Base-by-base conservation (phyloP, 2,113 vertebrate species). In the Plectropomus leopardus region DNA sequence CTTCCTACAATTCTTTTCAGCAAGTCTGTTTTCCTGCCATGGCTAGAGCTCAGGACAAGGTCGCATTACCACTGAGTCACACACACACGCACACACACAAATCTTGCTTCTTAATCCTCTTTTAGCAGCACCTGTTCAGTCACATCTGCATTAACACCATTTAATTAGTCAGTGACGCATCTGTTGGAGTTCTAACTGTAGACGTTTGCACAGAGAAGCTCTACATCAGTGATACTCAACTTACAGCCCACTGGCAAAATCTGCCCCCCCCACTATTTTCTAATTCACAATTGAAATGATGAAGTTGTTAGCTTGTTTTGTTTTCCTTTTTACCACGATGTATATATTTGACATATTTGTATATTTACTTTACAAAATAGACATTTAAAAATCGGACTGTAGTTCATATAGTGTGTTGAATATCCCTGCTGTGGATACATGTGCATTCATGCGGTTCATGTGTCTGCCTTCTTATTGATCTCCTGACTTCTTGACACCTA, bases 1-100 rank as follows among this genome's bases (percentile, higher is more conserved):
- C 77, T 87, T 92, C 90, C 90, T 88, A 44, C 82, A 36, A 90
- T 91, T 93, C 87, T 88, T 90, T 80, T 79, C 61, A 36, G 66
- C 32, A 3, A 58, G 81, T 88, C 64, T 73, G 65, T 82, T 85
- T 90, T 87, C 68, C 84, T 83, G 63, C 67, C 74, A 24, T 23
- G 50, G 76, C 76, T 61, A 1, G 54, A 78, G 80, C 67, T 67
- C 66, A 51, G 84, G 58, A 87, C 83, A 87, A 89, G 77, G 87
- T 88, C 64, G 6, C 76, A 71, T 74, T 74, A 75, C 24, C 40
- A 44, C 55, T 4, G 28, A 78, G 3, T 50, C n/a, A 61, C 67
- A 68, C 58, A 59, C 70, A 42, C 53, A 55, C 3, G 50, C 71
- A 73, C 40, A 65, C 71, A 64, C 68, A 67, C 66, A 82, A 44